Conservation (phyloP, 2,113 vertebrate genomes). For the Nothoprocta perdicaria region DNA sequence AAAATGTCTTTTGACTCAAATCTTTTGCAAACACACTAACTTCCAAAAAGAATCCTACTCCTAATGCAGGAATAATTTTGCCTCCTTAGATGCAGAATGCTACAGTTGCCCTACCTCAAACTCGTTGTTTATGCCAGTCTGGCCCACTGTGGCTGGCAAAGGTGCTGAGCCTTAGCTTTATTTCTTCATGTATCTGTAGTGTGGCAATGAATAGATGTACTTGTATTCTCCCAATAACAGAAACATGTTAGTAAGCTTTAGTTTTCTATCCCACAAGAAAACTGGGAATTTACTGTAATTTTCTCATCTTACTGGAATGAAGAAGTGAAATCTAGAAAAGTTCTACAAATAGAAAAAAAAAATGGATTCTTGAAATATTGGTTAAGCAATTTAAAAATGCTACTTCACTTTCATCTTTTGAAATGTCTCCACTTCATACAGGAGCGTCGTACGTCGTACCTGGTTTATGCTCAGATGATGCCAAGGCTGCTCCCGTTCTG, state of each 20-base stretch:
- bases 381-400: not conserved
- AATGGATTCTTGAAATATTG: not conserved
- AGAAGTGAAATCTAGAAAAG: conserved; percentile 5
- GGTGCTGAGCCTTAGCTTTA: not conserved
- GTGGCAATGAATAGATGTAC: not conserved
- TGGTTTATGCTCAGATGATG: not conserved
- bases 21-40: not conserved
- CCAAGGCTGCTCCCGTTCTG: not conserved
- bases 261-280: not conserved
- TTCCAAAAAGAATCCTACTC: not conserved
- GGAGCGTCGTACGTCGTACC: not conserved
- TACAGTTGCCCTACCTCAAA: not conserved
- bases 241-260: not conserved
- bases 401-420: not conserved
- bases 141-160: not conserved
- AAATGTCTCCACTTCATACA: not conserved
- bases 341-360: not conserved
- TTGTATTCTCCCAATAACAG: not conserved
- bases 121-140: not conserved
- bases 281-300: not conserved
- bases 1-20: not conserved
- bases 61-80: not conserved
- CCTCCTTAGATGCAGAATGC: not conserved
- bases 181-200: not conserved
- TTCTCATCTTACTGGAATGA: not conserved